Percentiles rank a stretch among this genome's conserved stretches.
Evolutionary conservation across 2,888 invertebrate genomes (phyloP).

Genomic region (Labia minor): DNA sequence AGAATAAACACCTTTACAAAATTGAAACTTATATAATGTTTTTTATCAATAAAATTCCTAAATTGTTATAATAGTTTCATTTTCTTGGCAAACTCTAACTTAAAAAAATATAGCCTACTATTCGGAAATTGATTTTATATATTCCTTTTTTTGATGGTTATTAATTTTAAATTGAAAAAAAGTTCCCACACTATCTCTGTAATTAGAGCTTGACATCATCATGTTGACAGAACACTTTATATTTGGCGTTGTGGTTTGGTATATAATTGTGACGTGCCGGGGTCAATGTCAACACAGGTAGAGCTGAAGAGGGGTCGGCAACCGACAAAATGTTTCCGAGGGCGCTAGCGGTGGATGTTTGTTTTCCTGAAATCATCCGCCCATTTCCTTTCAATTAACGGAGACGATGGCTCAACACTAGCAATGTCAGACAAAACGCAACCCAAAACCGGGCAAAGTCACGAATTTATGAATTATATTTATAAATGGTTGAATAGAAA

Average conservation of each 20-base stretch:
- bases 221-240: neutral
- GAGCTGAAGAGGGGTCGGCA: constrained; percentile 8
- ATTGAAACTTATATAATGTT: too few species aligned
- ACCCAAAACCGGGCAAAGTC: neutral
- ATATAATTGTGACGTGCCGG: neutral
- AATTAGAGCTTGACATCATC: neutral
- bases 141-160: too few species aligned
- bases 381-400: constrained; percentile 13
- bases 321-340: constrained; percentile 3
- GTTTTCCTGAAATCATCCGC: constrained; percentile 6
- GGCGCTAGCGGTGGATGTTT: neutral
- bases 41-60: too few species aligned
- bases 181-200: neutral
- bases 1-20: too few species aligned
- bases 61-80: too few species aligned
- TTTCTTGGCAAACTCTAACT: too few species aligned
- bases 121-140: too few species aligned
- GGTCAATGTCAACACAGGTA: neutral
- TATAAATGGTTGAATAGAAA: neutral
- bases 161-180: too few species aligned
- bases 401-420: neutral
- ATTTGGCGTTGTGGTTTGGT: neutral
- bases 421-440: neutral
- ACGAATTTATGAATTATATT: too few species aligned
- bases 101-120: too few species aligned